Conservation (phyloP, 2,113 vertebrate genomes). For the Hippolais icterina region DNA sequence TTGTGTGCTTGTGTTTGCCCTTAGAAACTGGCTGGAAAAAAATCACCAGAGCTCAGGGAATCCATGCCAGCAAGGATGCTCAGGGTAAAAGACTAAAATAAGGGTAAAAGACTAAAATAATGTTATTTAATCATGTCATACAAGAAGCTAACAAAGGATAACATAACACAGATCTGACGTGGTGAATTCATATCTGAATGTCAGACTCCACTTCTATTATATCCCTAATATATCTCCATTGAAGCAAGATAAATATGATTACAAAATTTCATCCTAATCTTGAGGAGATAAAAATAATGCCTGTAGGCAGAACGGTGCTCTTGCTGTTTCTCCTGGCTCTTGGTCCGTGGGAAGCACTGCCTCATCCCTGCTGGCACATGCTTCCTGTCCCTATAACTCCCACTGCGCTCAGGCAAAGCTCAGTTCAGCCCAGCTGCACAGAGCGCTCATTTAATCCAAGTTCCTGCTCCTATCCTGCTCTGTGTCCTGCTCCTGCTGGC, state of each 20-base stretch:
- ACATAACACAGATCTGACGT: fast-evolving
- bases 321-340: neutral
- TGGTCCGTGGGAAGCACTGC: neutral
- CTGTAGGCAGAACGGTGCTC: neutral
- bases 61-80: neutral
- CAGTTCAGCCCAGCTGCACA: fast-evolving
- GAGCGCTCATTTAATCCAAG: neutral
- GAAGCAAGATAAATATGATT: neutral
- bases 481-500: neutral
- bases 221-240: neutral
- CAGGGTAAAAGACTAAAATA: neutral
- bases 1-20: neutral
- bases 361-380: fast-evolving
- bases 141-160: neutral
- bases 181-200: neutral
- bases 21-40: neutral
- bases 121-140: neutral
- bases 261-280: neutral
- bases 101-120: neutral
- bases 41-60: neutral
- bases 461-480: neutral
- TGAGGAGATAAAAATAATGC: neutral
- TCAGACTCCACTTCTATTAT: neutral
- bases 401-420: neutral
- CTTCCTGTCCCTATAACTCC: neutral